Evolutionary conservation across 2,888 invertebrate genomes (phyloP).

Genomic region (Dione vanillae): DNA sequence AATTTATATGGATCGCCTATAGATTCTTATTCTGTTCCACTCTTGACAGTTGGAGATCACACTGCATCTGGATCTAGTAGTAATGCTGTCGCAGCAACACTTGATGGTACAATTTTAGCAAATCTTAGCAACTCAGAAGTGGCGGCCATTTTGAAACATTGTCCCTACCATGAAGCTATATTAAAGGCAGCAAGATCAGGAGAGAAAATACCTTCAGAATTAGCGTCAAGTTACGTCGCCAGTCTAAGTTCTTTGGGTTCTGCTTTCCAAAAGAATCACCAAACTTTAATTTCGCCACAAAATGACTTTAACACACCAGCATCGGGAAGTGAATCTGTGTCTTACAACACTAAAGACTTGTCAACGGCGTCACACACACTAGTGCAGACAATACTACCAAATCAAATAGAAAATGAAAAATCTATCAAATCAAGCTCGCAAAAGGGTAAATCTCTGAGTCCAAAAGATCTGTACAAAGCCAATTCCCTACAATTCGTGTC

Average conservation of each 20-base stretch:
- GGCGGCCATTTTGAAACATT: slow-evolving; percentile 79
- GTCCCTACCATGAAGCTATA: slow-evolving; percentile 81
- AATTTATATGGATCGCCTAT: slow-evolving; percentile 74
- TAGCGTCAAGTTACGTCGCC: slow-evolving; percentile 81
- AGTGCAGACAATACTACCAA: slow-evolving; percentile 63
- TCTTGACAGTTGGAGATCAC: slow-evolving; percentile 79
- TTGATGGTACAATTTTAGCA: slow-evolving; percentile 72
- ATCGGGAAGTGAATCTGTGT: slow-evolving; percentile 61
- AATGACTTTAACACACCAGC: slow-evolving; percentile 61
- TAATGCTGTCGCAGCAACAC: slow-evolving; percentile 67
- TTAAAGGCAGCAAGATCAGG: slow-evolving; percentile 73
- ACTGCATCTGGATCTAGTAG: slow-evolving; percentile 75
- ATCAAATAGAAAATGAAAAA: slow-evolving; percentile 61
- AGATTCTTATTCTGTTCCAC: slow-evolving; percentile 81
- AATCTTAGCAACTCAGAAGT: slow-evolving; percentile 73
- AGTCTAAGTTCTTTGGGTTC: slow-evolving; percentile 81
- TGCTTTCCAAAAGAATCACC: slow-evolving; percentile 76
- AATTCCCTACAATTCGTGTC: slow-evolving; percentile 63
- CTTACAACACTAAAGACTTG: slow-evolving; percentile 64
- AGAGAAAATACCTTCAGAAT: slow-evolving; percentile 74
- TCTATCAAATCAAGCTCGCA: slow-evolving; percentile 53
- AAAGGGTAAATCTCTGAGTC: slow-evolving; percentile 67
- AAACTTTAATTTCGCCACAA: slow-evolving; percentile 58
- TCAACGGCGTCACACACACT: slow-evolving; percentile 66
- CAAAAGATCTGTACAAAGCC: slow-evolving; percentile 62